These are phyloP conservation scores for Verasper variegatus DNA, from an alignment of 2,113 vertebrate species.

Conservation along the genomic window DNA sequence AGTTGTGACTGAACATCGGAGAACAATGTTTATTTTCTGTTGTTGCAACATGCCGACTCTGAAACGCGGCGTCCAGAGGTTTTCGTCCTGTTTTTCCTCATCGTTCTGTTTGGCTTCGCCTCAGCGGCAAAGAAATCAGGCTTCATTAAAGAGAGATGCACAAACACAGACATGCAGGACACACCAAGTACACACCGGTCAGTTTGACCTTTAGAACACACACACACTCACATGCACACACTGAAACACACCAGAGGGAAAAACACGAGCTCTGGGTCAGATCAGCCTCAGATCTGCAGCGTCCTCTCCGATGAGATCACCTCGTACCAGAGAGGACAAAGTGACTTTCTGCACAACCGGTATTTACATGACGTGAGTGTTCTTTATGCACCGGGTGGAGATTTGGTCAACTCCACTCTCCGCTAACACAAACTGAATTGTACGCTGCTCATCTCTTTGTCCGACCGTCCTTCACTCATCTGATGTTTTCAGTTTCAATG, in stretches of 20 bases:
- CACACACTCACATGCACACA: neutral
- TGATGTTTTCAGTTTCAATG: too few species aligned
- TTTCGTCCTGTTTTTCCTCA: neutral
- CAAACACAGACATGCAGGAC: neutral
- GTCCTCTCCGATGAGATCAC: neutral
- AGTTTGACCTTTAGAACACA: slow-evolving; percentile 10
- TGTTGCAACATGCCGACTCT: neutral
- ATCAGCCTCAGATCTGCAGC: neutral
- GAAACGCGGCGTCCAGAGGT: neutral
- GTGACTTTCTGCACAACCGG: too few species aligned
- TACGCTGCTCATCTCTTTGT: too few species aligned
- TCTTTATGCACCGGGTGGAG: too few species aligned
- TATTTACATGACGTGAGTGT: too few species aligned
- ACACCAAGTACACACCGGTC: slow-evolving; percentile 7
- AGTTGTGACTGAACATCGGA: too few species aligned
- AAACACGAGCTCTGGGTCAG: neutral
- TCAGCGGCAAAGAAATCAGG: slow-evolving; percentile 19
- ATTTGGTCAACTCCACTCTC: neutral
- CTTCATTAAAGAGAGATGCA: neutral
- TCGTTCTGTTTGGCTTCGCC: neutral
- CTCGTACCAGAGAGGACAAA: too few species aligned
- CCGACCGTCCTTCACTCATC: too few species aligned
- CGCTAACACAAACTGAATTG: neutral
- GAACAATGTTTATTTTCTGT: too few species aligned
- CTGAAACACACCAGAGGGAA: accelerated